Evolutionary conservation across 1,140 invertebrate species (phyloP), one percentile per base, ranked within the genome.

Genomic region (Pogonomyrmex barbatus): DNA sequence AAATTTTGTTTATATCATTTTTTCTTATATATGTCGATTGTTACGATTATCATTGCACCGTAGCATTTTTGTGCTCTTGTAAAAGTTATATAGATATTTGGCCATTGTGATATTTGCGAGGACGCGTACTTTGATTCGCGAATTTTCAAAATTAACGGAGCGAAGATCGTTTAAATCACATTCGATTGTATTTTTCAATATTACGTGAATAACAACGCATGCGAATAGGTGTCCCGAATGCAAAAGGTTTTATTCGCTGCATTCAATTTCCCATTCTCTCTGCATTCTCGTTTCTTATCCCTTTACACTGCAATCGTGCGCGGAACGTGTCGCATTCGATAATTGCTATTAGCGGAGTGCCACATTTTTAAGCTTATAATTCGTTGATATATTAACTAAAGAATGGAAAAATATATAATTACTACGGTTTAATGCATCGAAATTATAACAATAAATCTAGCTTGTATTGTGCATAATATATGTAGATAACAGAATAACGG

Each of bases 181-280:
- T 75, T 83, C 79, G 54, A 75, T 75, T 60, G 79, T 83, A 83
- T 75, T 83, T 83, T 75, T 75, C 68, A 17, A 75, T 83, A 75
- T 83, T 60, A 82, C 79, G 54, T 62, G 62, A 79, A 54, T 79
- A 50, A 67, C 60, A 54, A 79, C 36, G 77, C 30, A 14, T 42
- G 56, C 24, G 65, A 78, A 78, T 81, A 81, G 77, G 9, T 42
- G 9, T 56, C 24, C 52, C 45, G 17, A 83, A 71, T 60, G 67
- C 67, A 45, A 82, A 82, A 73, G 79, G 54, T 83, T 83, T 83
- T 83, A 75, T 50, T 45, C 79, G 68, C 42, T 42, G 67, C 79
- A 62, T 83, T 83, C 79, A 83, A 83, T 83, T 62, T 62, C 79
- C 68, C 79, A 73, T 75, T 60, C 67, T 54, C 70, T 63, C 17